Evolutionary conservation across 1,140 invertebrate species (phyloP), one percentile per base, ranked within the genome.

Genomic region (Bombus consobrinus): DNA sequence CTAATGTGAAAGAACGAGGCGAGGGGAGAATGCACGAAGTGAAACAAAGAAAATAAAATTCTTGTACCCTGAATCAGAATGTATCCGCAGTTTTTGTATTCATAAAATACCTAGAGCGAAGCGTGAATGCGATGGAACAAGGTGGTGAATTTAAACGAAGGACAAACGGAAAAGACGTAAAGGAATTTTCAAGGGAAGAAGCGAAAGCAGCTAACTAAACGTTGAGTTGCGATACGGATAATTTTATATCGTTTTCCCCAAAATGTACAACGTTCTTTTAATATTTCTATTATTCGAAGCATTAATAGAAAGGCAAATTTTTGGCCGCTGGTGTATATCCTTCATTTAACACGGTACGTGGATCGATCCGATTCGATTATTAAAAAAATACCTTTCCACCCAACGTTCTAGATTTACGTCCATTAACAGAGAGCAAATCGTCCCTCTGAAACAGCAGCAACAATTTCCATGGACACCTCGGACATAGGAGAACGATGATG

Each of bases 61-160:
- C 71, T 73, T 73, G 71, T 32, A 43, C 13, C 71, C 71, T 73
- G 71, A 73, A 73, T 73, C 71, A 73, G 71, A 73, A 73, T 73
- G 41, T 73, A 73, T 32, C 43, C 43, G 39, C 71, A 73, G 71
- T 73, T 73, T 73, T 73, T 73, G 71, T 73, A 73, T 73, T 73
- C 71, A 73, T 43, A 73, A 73, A 73, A 73, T 73, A 73, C 71
- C 41, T 73, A 73, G 39, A 73, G 71, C 71, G 41, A 73, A 47
- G 28, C n/a, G 41, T 32, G 41, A 41, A 32, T 73, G 71, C 43
- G 43, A 73, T 47, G 71, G 41, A 32, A 22, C n/a, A 73, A 32
- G 71, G 39, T 47, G 71, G n/a, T 73, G 71, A 73, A 73, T 73
- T 73, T 73, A 73, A 73, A 43, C 71, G 71, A 32, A 73, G 39